Conservation (phyloP, 2,797 vertebrate genomes). For the Otus scops region DNA sequence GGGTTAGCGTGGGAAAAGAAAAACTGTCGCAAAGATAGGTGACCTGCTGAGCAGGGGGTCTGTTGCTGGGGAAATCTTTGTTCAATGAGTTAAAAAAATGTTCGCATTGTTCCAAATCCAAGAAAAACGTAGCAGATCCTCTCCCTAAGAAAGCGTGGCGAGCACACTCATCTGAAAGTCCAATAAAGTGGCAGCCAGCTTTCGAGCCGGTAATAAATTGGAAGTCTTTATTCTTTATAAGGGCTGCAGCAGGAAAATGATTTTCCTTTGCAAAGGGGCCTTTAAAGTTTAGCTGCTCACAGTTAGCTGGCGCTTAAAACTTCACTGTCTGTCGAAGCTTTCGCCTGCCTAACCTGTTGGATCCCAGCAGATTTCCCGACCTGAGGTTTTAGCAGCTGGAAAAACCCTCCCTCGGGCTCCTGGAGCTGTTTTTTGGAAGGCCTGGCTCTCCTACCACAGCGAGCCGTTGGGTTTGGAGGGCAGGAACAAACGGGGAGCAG, state of each 20-base stretch:
- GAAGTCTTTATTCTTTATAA: slow-evolving; percentile 72
- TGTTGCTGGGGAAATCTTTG: slow-evolving; percentile 94
- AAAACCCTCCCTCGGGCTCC: not conserved
- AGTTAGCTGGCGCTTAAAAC: slow-evolving; percentile 41
- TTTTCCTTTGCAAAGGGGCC: slow-evolving; percentile 63
- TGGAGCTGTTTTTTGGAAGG: not conserved
- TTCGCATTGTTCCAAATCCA: slow-evolving; percentile 81
- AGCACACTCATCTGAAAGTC: slow-evolving; percentile 80
- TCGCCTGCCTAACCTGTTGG: slow-evolving; percentile 33
- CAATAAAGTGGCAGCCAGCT: slow-evolving; percentile 71
- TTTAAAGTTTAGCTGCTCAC: slow-evolving; percentile 64
- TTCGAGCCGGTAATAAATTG: slow-evolving; percentile 70
- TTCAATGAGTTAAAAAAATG: slow-evolving; percentile 84
- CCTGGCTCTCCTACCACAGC: not conserved
- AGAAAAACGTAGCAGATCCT: slow-evolving; percentile 72
- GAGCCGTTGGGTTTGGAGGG: not conserved
- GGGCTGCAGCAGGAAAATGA: slow-evolving; percentile 63
- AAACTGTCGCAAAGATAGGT: slow-evolving; percentile 93
- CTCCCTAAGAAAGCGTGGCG: slow-evolving; percentile 73
- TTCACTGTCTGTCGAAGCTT: not conserved
- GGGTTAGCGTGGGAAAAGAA: slow-evolving; percentile 98
- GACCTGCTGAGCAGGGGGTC: slow-evolving; percentile 93
- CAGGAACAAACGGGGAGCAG: not conserved
- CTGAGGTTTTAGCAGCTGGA: slow-evolving; percentile 1
- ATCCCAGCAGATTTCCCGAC: slow-evolving; percentile 3